Base-by-base conservation (phyloP, 2,888 invertebrate genomes). In the Agrenia bidenticulata region DNA sequence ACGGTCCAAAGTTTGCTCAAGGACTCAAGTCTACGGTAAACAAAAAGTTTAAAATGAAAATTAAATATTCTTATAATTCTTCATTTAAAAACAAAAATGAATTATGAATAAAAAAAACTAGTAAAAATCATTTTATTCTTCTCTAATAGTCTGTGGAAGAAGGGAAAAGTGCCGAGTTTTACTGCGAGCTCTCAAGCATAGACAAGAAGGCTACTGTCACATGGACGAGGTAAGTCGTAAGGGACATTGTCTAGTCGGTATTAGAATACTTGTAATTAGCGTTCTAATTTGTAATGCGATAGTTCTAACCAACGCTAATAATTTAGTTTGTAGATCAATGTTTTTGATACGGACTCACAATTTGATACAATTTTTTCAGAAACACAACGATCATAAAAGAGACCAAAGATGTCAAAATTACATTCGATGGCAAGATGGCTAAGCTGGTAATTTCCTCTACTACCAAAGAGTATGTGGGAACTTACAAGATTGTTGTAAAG, bases 401-500 rank as follows among this genome's bases (percentile, higher is more conserved):
- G 74, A 87, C 91, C 0, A 87, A 88, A 17, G 90, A 91, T 61
- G 84, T 88, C 11, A 89, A 85, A 77, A 89, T 89, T 24, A 86
- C 89, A 1, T 94, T 93, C 78, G 92, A 94, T 79, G 93, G 93
- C 23, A 87, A 87, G 57, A 88, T 86, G 42, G 88, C 92, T 15
- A 87, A 88, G 69, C 82, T 96, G 11, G 88, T 87, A 67, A 90
- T 96, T 73, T 87, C 86, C 72, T 88, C 89, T 51, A 86, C 88
- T 61, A 85, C 85, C n/a, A 80, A 83, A 51, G 89, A 90, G 78
- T 88, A 88, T 79, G 84, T 88, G 2, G 93, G 92, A 49, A 87
- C 86, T 57, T 95, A 94, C 81, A 89, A 87, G 78, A 87, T 94
- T 50, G 87, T 92, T 26, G 89, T 96, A 61, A 88, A 87, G 78